These are phyloP conservation scores for Apomyelois bistriatella DNA, from an alignment of 2,888 invertebrate genomes.

Conservation along the genomic window DNA sequence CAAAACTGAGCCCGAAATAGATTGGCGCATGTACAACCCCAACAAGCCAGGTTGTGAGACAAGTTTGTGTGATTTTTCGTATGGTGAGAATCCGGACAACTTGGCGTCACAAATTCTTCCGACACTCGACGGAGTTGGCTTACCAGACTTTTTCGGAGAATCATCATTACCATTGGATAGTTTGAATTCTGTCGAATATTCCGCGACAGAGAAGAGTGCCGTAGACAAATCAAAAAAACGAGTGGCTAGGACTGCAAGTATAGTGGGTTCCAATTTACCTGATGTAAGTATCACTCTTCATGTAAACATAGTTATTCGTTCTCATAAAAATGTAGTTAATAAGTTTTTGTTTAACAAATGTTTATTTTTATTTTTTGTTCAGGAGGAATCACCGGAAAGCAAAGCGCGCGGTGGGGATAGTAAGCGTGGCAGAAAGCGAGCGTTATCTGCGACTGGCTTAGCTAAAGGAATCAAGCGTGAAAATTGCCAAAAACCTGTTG, in stretches of 20 bases:
- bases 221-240: constrained; percentile 41
- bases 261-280: constrained; percentile 31
- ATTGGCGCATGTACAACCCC: constrained; percentile 46
- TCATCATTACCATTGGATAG: constrained; percentile 41
- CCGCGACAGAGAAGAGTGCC: constrained; percentile 28
- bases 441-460: constrained; percentile 51
- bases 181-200: constrained; percentile 35
- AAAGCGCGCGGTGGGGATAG: constrained; percentile 38
- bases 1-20: constrained; percentile 50
- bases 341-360: not conserved
- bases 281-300: constrained; percentile 30
- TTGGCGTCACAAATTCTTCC: constrained; percentile 40
- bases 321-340: too few species aligned
- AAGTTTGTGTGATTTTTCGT: constrained; percentile 58
- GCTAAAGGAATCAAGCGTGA: constrained; percentile 38
- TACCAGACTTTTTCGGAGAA: constrained; percentile 49
- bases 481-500: constrained; percentile 33
- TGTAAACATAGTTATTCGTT: too few species aligned
- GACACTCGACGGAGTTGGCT: constrained; percentile 45
- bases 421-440: constrained; percentile 62
- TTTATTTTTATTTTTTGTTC: constrained; percentile 17
- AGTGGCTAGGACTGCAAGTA: constrained; percentile 37
- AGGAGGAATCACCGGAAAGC: constrained; percentile 34
- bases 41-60: constrained; percentile 42
- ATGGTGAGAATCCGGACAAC: constrained; percentile 51